Conservation (phyloP, 2,888 invertebrate species). For the Drosophila birchii region DNA sequence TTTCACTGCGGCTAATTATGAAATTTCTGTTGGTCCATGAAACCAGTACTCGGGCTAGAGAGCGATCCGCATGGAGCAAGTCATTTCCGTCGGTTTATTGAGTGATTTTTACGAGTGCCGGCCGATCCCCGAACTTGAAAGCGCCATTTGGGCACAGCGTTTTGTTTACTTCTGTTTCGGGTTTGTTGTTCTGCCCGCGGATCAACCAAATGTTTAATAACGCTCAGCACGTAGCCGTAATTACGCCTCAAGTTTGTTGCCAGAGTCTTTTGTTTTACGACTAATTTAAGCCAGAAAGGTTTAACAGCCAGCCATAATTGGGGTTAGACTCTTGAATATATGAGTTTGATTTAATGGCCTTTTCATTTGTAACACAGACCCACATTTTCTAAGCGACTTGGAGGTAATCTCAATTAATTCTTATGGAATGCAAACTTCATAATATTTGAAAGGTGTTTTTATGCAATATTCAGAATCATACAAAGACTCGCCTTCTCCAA, state of each 20-base stretch:
- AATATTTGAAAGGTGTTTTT: slow-evolving; percentile 7
- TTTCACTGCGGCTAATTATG: slow-evolving; percentile 61
- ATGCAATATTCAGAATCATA: slow-evolving; percentile 20
- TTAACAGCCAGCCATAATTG: slow-evolving; percentile 33
- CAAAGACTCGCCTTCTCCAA: not conserved
- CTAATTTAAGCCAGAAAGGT: slow-evolving; percentile 44
- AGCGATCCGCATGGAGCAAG: slow-evolving; percentile 27
- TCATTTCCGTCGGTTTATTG: slow-evolving; percentile 61
- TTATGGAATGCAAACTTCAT: not conserved
- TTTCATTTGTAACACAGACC: slow-evolving; percentile 35
- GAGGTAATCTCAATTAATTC: slow-evolving; percentile 1
- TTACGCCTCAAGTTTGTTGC: slow-evolving; percentile 67
- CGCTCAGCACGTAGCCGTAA: slow-evolving; percentile 63
- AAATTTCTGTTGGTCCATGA: slow-evolving; percentile 32
- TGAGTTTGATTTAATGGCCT: slow-evolving; percentile 30
- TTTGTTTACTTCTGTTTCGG: slow-evolving; percentile 23
- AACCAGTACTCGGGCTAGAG: not conserved
- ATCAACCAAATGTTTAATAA: slow-evolving; percentile 41
- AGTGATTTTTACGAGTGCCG: slow-evolving; percentile 52
- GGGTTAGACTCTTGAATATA: slow-evolving; percentile 19
- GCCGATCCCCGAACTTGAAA: slow-evolving; percentile 39
- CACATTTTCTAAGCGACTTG: not conserved
- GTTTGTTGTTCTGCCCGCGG: slow-evolving; percentile 24
- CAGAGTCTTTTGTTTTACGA: slow-evolving; percentile 73
- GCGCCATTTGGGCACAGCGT: slow-evolving; percentile 17